phyloP scores from a whole-genome alignment of 1,140 invertebrate genomes.

The Caenorhabditis brenneri region DNA sequence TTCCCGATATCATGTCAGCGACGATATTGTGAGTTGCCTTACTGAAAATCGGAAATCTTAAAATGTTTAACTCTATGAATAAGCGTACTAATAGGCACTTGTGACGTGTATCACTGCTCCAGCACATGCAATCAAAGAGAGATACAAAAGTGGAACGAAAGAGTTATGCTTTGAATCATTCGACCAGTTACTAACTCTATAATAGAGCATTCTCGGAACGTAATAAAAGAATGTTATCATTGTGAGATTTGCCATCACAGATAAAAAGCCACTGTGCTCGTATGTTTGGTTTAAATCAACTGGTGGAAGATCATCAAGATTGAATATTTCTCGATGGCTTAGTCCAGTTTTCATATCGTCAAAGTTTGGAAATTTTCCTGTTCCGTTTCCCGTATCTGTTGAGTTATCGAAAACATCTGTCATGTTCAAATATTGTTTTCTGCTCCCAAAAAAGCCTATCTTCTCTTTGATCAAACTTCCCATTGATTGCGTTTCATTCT shows the following conservation, averaged over 20 bases:
- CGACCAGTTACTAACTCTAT: not conserved
- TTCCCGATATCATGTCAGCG: not conserved
- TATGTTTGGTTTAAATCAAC: not conserved
- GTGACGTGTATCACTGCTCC: not conserved
- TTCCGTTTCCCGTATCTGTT: not conserved
- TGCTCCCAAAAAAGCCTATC: not conserved
- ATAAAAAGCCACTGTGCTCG: not conserved
- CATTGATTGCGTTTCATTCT: not conserved
- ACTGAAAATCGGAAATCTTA: no score
- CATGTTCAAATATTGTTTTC: not conserved
- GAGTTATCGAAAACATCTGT: not conserved
- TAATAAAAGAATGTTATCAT: slow-evolving; percentile 6
- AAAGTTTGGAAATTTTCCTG: not conserved
- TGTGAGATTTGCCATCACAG: not conserved
- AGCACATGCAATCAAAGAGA: not conserved
- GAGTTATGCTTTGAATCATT: not conserved
- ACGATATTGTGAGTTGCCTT: not conserved
- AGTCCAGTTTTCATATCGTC: not conserved
- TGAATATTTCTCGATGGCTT: not conserved
- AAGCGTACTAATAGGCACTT: not conserved
- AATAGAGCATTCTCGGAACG: not conserved
- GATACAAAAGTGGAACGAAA: not conserved
- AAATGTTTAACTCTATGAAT: no score
- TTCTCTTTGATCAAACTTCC: not conserved
- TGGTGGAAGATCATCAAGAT: not conserved